Conservation (phyloP, 2,113 vertebrate genomes). For the Pluvialis apricaria region DNA sequence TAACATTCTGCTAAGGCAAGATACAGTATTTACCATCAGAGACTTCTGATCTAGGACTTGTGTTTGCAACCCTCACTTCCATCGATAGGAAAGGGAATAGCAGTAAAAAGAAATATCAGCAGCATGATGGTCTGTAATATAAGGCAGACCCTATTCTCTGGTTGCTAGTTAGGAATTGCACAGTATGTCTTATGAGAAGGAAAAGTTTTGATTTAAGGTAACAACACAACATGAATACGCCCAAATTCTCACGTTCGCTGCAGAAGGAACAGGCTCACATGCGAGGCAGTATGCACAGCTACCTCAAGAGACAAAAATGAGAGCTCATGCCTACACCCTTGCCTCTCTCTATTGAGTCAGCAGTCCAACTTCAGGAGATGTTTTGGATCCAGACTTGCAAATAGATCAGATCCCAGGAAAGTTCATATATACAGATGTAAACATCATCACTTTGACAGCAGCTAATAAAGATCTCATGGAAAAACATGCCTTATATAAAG, state of each 20-base stretch:
- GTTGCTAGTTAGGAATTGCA: no score
- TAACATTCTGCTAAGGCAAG: neutral
- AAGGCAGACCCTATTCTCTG: neutral
- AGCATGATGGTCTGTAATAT: accelerated
- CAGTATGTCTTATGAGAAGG: no score
- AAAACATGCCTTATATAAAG: accelerated
- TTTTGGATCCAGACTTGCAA: neutral
- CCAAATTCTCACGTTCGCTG: accelerated
- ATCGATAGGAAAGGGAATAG: no score
- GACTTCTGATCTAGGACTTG: neutral
- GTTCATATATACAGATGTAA: neutral
- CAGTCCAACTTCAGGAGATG: neutral
- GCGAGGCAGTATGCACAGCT: neutral
- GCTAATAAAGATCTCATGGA: neutral
- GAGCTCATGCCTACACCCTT: neutral
- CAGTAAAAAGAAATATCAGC: neutral
- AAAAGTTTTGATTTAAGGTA: neutral
- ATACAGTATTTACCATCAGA: neutral
- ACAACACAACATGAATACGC: neutral
- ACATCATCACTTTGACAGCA: neutral
- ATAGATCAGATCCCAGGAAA: neutral
- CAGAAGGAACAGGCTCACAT: neutral
- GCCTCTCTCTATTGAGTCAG: neutral
- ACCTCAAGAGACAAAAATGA: accelerated
- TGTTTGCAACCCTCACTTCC: neutral